These are phyloP conservation scores for Dryocosmus kuriphilus DNA, from an alignment of 2,888 invertebrate genomes.

Conservation along the genomic window DNA sequence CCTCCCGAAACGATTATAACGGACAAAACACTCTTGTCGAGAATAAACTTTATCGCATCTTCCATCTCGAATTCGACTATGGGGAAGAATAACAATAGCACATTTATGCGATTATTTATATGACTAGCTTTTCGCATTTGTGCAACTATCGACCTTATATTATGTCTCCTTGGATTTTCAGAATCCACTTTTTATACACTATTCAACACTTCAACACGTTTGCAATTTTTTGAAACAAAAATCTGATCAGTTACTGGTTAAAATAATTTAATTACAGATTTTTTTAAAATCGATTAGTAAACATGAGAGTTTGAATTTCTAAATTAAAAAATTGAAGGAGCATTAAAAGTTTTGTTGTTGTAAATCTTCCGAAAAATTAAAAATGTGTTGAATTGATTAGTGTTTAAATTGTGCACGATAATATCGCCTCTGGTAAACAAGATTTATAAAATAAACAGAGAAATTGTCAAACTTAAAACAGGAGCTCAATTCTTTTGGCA, in stretches of 20 bases:
- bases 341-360: too few relatives aligned
- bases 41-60: conserved; percentile 3
- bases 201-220: not conserved
- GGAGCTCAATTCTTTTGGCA: conserved; percentile 3
- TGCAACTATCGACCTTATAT: conserved; percentile 18
- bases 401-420: not conserved
- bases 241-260: too few relatives aligned
- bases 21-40: conserved; percentile 33
- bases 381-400: not conserved
- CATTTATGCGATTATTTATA: conserved; percentile 26
- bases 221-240: not conserved
- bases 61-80: not conserved
- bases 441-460: not conserved
- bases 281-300: too few relatives aligned
- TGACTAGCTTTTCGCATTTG: conserved; percentile 34
- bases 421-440: not conserved
- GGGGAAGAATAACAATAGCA: conserved; percentile 21
- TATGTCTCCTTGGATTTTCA: not conserved
- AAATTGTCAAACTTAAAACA: not conserved
- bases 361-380: not conserved
- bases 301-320: too few relatives aligned
- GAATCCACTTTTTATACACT: not conserved
- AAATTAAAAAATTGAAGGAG: too few relatives aligned
- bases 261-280: too few relatives aligned
- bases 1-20: conserved; percentile 33